Evolutionary conservation across 2,888 invertebrate genomes (phyloP), one percentile per base, ranked within the genome.

Genomic region (Meloe dianella): DNA sequence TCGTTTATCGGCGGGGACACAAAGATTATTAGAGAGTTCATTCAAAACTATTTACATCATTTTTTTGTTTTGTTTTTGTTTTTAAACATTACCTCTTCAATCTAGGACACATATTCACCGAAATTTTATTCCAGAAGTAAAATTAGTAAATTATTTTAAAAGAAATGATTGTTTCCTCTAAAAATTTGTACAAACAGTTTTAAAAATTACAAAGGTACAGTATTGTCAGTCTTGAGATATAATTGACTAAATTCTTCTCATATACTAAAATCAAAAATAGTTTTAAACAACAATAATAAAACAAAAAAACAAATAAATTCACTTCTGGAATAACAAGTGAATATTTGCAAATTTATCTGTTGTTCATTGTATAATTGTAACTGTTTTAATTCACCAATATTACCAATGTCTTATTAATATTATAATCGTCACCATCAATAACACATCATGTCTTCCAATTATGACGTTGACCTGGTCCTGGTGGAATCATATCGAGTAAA

Each of bases 401-500:
- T 65, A 66, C 32, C 66, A 71, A 72, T 64, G 65, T 68, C 63
- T 67, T 71, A 68, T 41, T 17, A 17, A 12, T 17, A 41, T 41
- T 5, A 17, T 41, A n/a, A 47, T 57, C 67, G 38, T 60, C 66
- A 62, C 62, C 63, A 68, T 69, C 73, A 71, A 75, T 72, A 71
- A 71, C 78, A 76, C 83, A 87, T 88, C 88, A 88, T 86, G 88
- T 87, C 78, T 89, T 89, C 88, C 88, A 88, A 77, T 88, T 88
- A 80, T 87, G 87, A 71, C 86, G 85, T 73, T 86, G 86, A 22
- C 84, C 85, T 27, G 86, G 82, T 65, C 86, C 85, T 68, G 87
- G 89, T 65, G 96, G 95, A 79, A 97, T 95, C 96, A 98, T 96
- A 84, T 98, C 97, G 71, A 98, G 89, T 79, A 98, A 88, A 87